Evolutionary conservation across 2,113 vertebrate genomes (phyloP).

Genomic region (Ammospiza caudacuta): DNA sequence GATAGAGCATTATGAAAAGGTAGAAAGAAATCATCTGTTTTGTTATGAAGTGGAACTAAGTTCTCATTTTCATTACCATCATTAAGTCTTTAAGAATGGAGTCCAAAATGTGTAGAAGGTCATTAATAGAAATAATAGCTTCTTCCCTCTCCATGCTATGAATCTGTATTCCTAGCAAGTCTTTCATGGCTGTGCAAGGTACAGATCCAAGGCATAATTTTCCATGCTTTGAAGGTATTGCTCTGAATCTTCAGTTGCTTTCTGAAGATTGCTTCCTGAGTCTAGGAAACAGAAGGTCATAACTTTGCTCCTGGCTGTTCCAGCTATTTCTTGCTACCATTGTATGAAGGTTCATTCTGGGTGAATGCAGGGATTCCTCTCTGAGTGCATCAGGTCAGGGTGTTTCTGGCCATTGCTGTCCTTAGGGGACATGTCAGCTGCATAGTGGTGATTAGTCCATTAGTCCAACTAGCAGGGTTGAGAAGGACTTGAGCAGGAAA

Average conservation of each 20-base stretch:
- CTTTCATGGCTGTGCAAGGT: neutral
- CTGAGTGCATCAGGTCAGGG: neutral
- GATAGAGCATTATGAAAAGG: constrained; percentile 97
- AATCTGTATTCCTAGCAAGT: neutral
- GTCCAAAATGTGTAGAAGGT: neutral
- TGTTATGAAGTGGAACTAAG: neutral
- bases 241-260: neutral
- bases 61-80: neutral
- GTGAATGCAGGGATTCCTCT: neutral
- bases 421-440: neutral
- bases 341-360: neutral
- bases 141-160: neutral
- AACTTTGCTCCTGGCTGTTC: neutral
- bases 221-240: neutral
- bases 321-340: neutral
- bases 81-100: neutral
- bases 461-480: neutral
- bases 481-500: neutral
- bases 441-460: neutral
- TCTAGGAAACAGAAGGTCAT: neutral
- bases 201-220: neutral
- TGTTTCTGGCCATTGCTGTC: neutral
- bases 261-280: neutral
- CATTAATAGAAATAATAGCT: neutral
- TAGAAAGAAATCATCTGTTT: constrained; percentile 38